These are phyloP conservation scores for Charadrius vociferus DNA, from an alignment of 2,113 vertebrate genomes.

Conservation along the genomic window DNA sequence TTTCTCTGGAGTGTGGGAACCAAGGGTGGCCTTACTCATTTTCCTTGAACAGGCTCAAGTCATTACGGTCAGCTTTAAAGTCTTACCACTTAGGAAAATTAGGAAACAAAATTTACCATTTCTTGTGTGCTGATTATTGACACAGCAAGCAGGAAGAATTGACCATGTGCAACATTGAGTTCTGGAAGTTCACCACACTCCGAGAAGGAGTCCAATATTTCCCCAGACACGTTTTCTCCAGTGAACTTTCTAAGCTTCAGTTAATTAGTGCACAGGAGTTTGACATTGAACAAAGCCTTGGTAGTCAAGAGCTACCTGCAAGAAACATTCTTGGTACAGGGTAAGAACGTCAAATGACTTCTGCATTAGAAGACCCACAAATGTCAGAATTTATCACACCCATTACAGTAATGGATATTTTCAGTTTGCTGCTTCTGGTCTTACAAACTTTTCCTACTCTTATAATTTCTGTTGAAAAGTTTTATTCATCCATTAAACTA, in stretches of 20 bases:
- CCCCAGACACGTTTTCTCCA: not conserved
- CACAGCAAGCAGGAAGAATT: not conserved
- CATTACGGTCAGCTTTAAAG: not conserved
- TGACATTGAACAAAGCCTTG: not conserved
- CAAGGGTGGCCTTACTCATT: not conserved
- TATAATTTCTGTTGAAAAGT: not conserved
- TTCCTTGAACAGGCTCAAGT: not conserved
- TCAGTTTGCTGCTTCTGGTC: not conserved
- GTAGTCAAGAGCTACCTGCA: not conserved
- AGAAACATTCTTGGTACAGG: not conserved
- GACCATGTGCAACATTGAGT: rapidly evolving
- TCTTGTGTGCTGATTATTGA: not conserved
- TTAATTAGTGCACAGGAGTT: not conserved
- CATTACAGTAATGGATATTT: not conserved
- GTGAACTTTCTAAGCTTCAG: not conserved
- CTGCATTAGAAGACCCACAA: not conserved
- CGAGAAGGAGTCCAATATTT: not conserved
- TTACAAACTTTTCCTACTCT: not conserved
- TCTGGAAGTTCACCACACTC: not conserved
- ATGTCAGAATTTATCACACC: not conserved
- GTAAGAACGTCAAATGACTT: not conserved
- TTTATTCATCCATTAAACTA: not conserved
- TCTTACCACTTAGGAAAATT: not conserved
- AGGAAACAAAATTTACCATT: not conserved
- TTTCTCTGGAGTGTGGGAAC: not conserved